Base-by-base conservation (phyloP, 2,797 vertebrate species). In the Mus minutoides region DNA sequence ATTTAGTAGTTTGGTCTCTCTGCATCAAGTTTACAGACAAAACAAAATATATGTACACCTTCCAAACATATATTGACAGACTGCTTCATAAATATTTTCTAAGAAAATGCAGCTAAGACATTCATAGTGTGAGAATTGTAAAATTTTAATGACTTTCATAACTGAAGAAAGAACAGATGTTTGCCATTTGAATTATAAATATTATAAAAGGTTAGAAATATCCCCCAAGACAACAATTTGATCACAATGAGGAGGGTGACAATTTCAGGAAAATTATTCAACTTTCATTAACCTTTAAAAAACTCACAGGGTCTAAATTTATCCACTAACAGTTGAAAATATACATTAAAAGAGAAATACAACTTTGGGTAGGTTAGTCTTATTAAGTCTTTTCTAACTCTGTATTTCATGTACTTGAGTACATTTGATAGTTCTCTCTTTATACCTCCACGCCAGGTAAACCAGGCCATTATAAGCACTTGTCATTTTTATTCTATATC, bases 91-190 rank as follows among this genome's bases (percentile, higher is more conserved):
- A 96, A 96, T 90, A 89, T 90, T 60, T 69, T 94, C 94, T 69
- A 75, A 12, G 73, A 94, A 85, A 79, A 95, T 97, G 60, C 80
- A 97, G 31, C 60, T 91, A 77, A 95, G 64, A 40, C 82, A 97
- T 75, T 96, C 85, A 97, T n/a, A 95, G 26, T 46, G 62, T 91
- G 97, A 94, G 11, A 43, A 86, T 4, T 89, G 83, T 96, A 94
- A 97, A 97, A 97, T 8, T 21, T 96, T 94, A 96, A 95, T 95
- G 26, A 97, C 85, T 91, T 94, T 92, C 87, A 88, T 89, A 46
- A 93, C 92, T 97, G 52, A 82, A 98, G 92, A 60, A 58, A 83
- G n/a, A 77, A 26, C 16, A 90, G 19, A 29, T 49, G 29, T 79
- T 93, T 84, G 26, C 19, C 93, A 94, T 91, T 93, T 14, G 64